A percentile compares a stretch with the other conserved stretches of the same genome.
Conservation (phyloP, 2,888 invertebrate genomes). For the Tachina fera region DNA sequence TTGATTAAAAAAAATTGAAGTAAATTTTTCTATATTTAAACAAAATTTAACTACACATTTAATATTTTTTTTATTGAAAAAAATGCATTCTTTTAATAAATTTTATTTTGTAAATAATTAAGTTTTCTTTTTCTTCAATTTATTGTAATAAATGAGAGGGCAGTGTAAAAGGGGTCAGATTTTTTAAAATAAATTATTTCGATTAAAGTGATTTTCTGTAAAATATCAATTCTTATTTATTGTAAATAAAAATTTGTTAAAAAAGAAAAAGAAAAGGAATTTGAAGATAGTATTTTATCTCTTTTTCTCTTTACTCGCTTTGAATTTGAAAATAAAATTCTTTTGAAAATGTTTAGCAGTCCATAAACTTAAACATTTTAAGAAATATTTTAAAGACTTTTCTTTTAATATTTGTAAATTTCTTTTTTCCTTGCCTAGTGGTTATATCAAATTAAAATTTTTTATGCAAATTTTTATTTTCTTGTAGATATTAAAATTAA, state of each 20-base stretch:
- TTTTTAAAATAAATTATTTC: conserved; percentile 3
- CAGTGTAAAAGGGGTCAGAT: conserved; percentile 26
- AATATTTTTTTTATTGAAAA: conserved; percentile 16
- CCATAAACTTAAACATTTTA: neutral
- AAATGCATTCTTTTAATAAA: neutral
- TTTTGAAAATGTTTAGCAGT: neutral
- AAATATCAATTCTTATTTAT: neutral
- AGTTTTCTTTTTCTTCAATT: conserved; percentile 21
- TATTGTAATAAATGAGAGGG: conserved; percentile 10
- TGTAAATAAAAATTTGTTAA: no score
- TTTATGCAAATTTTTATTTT: conserved; percentile 46
- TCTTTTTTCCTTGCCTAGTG: conserved; percentile 24
- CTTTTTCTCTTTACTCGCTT: neutral
- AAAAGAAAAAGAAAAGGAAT: no score
- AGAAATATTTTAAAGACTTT: conserved; percentile 3
- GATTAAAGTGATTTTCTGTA: neutral
- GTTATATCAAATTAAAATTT: conserved; percentile 56
- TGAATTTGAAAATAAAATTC: conserved; percentile 4
- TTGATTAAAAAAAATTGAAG: conserved; percentile 32
- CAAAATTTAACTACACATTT: conserved; percentile 43
- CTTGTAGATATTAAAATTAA: conserved; percentile 45
- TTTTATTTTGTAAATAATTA: conserved; percentile 24
- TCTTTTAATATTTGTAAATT: conserved; percentile 7
- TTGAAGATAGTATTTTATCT: neutral
- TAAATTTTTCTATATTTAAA: conserved; percentile 45